Evolutionary conservation across 2,888 invertebrate species (phyloP).

Genomic region (Micoletzkya japonica): DNA sequence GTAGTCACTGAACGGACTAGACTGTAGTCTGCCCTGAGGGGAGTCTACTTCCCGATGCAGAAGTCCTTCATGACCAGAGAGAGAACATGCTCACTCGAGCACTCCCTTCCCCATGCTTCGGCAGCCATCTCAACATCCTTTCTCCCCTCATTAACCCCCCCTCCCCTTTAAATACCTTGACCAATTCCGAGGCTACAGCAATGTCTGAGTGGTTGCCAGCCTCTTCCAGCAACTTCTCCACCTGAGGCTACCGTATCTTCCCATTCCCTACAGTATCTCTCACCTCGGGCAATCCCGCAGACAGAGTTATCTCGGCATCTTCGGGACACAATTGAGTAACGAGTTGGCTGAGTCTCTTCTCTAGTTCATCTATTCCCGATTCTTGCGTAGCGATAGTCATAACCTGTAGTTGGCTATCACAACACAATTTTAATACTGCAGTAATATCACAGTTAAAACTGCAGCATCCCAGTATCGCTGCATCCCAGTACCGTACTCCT

Average conservation of each 20-base stretch:
- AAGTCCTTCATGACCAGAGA: constrained; percentile 3
- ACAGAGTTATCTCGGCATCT: constrained; percentile 18
- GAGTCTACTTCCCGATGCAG: constrained; percentile 27
- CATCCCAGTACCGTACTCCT: no score
- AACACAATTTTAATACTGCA: neutral
- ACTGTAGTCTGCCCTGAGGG: no score
- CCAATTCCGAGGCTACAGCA: constrained; percentile 1
- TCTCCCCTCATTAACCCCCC: neutral
- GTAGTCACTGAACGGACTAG: no score
- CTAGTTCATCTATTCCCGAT: neutral
- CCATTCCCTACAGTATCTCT: neutral
- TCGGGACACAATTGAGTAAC: constrained; percentile 1
- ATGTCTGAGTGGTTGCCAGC: neutral
- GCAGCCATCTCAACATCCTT: constrained; percentile 12
- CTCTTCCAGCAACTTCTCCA: constrained; percentile 8
- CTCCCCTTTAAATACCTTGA: neutral
- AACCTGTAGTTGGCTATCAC: neutral
- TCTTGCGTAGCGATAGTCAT: neutral
- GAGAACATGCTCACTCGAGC: constrained; percentile 12
- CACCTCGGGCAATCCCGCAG: constrained; percentile 19
- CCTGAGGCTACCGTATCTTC: neutral
- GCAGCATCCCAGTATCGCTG: no score
- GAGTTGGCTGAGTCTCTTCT: neutral
- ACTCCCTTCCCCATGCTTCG: constrained; percentile 13
- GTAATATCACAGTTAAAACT: neutral